Evolutionary conservation across 2,888 invertebrate genomes (phyloP).

Genomic region (Slavum lentiscoides): DNA sequence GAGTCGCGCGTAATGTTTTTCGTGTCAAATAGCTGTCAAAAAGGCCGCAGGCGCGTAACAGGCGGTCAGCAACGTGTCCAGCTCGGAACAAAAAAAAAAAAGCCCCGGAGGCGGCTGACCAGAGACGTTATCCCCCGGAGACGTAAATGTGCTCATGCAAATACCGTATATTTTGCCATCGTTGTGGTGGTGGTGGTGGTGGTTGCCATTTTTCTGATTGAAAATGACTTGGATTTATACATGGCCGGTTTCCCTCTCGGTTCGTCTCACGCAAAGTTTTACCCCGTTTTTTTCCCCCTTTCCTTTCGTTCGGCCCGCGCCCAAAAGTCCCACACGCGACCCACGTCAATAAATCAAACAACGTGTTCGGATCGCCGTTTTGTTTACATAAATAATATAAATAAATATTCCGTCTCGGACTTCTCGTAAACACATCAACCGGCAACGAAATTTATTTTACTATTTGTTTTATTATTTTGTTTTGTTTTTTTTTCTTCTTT

Average conservation of each 20-base stretch:
- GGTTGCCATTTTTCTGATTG: conserved; percentile 52
- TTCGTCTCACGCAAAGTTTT: conserved; percentile 47
- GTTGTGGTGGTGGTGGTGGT: not conserved
- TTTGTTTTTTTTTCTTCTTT: not conserved
- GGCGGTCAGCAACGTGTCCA: conserved; percentile 11
- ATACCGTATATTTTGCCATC: conserved; percentile 19
- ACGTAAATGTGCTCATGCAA: conserved; percentile 40
- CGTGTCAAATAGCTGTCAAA: conserved; percentile 52
- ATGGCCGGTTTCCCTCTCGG: conserved; percentile 47
- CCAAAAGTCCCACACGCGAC: conserved; percentile 32
- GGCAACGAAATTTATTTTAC: conserved; percentile 27
- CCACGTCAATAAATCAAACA: conserved; percentile 53
- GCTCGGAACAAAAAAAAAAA: not conserved
- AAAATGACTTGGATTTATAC: conserved; percentile 53
- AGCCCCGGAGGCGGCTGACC: conserved; percentile 45
- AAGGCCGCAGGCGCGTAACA: not conserved
- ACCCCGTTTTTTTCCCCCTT: not conserved
- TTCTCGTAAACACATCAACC: conserved; percentile 44
- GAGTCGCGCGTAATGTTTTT: conserved; percentile 43
- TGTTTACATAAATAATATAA: conserved; percentile 52
- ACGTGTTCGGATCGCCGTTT: conserved; percentile 50
- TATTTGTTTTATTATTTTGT: not conserved
- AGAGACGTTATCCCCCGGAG: not conserved
- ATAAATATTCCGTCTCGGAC: conserved; percentile 41
- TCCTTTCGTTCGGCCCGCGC: not conserved